phyloP scores from a whole-genome alignment of 2,888 invertebrate species.

The Polymixis lichenea region DNA sequence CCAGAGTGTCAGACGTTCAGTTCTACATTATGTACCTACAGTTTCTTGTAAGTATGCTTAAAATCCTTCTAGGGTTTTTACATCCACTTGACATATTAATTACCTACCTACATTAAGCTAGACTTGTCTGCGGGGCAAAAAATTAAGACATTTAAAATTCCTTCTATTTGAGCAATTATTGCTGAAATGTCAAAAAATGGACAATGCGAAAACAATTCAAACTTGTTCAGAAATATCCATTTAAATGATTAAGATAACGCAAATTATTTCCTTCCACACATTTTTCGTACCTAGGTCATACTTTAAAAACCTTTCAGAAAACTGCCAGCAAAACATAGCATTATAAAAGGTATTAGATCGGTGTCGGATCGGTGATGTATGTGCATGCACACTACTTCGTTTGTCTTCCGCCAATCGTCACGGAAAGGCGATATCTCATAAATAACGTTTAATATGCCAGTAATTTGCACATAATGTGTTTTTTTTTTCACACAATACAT shows the following conservation, averaged over 20 bases:
- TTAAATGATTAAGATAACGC: constrained; percentile 8
- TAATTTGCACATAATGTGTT: constrained; percentile 60
- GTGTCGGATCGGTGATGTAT: constrained; percentile 25
- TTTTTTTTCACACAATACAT: constrained; percentile 51
- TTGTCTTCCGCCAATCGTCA: constrained; percentile 66
- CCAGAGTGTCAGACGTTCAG: constrained; percentile 2
- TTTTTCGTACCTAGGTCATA: background rate
- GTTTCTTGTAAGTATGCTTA: background rate
- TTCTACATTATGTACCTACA: background rate
- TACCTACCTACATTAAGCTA: background rate
- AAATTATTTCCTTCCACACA: constrained; percentile 25
- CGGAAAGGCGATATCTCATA: constrained; percentile 67
- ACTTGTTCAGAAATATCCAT: background rate
- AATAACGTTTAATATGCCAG: constrained; percentile 54
- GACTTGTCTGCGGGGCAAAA: too few species aligned
- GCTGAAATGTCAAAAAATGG: background rate
- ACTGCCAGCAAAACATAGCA: background rate
- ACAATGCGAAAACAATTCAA: background rate
- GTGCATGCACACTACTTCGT: constrained; percentile 43
- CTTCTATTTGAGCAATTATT: background rate
- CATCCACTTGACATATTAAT: background rate
- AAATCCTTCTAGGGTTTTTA: background rate
- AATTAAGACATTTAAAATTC: background rate
- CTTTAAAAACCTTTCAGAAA: background rate
- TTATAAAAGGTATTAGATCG: constrained; percentile 24